phyloP scores from a whole-genome alignment of 2,797 vertebrate genomes.

The Micropoecilia bifurca region DNA sequence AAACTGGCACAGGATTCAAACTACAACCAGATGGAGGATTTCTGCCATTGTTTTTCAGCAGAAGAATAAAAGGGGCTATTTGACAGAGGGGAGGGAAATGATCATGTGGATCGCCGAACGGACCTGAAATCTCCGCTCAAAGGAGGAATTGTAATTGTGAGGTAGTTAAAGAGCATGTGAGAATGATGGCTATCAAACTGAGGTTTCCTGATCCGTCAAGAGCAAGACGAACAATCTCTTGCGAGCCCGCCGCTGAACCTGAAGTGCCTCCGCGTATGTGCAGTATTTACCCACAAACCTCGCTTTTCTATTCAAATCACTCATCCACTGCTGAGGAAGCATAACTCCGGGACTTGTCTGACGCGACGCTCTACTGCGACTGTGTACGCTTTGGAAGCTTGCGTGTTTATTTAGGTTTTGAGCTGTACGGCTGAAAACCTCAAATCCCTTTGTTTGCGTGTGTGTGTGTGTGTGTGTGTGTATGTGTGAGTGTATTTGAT shows the following conservation, averaged over 20 bases:
- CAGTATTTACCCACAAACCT: conserved; percentile 66
- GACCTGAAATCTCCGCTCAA: conserved; percentile 34
- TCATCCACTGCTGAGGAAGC: conserved; percentile 77
- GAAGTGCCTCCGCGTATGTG: conserved; percentile 64
- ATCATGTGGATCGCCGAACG: conserved; percentile 22
- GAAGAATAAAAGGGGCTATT: conserved; percentile 41
- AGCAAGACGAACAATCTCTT: conserved; percentile 35
- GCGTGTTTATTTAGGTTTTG: conserved; percentile 76
- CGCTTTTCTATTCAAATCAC: conserved; percentile 72
- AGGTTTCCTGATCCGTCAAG: conserved; percentile 45
- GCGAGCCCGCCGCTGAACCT: conserved; percentile 52
- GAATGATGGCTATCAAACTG: conserved; percentile 30
- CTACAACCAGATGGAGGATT: conserved; percentile 69
- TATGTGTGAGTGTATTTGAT: too few species aligned
- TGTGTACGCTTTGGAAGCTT: conserved; percentile 76
- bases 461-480: background rate
- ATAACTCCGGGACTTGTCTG: conserved; percentile 61
- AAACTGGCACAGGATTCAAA: conserved; percentile 67
- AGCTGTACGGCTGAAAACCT: conserved; percentile 63
- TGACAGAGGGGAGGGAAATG: conserved; percentile 28
- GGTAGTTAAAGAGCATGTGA: conserved; percentile 6
- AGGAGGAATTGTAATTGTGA: conserved; percentile 12
- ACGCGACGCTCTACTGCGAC: conserved; percentile 59
- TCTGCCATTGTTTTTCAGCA: conserved; percentile 70
- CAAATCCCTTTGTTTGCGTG: conserved; percentile 33